These are phyloP conservation scores for Euphonia xanthogaster DNA, from an alignment of 2,797 vertebrate genomes.

Conservation along the genomic window DNA sequence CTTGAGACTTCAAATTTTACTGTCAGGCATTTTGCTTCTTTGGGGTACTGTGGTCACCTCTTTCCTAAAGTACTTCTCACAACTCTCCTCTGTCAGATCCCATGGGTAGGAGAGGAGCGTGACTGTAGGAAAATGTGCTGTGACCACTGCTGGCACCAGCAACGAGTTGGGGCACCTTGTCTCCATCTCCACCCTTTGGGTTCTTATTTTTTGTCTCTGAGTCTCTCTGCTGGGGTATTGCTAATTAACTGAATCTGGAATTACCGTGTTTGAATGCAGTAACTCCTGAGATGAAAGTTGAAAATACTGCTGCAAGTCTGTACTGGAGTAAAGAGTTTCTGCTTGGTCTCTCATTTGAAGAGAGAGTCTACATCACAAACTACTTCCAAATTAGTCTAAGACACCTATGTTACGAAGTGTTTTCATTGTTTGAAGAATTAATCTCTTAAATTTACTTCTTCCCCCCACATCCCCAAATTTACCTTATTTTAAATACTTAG, in stretches of 20 bases:
- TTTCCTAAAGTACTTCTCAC: neutral
- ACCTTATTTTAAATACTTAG: neutral
- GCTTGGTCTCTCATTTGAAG: neutral
- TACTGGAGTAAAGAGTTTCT: neutral
- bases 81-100: rapidly evolving
- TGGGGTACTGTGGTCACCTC: neutral
- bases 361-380: neutral
- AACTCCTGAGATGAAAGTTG: neutral
- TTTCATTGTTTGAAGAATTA: neutral
- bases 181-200: neutral
- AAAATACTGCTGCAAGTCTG: neutral
- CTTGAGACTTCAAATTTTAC: neutral
- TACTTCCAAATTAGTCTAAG: neutral
- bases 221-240: neutral
- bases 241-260: neutral
- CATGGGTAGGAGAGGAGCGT: rapidly evolving
- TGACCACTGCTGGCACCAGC: rapidly evolving
- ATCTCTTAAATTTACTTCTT: neutral
- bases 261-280: neutral
- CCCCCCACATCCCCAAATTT: rapidly evolving
- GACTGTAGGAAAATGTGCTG: neutral
- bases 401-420: neutral
- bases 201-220: neutral
- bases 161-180: rapidly evolving
- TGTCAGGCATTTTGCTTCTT: neutral